These are phyloP conservation scores for Sebastes itinus DNA, from an alignment of 2,797 vertebrate genomes.

Conservation along the genomic window DNA sequence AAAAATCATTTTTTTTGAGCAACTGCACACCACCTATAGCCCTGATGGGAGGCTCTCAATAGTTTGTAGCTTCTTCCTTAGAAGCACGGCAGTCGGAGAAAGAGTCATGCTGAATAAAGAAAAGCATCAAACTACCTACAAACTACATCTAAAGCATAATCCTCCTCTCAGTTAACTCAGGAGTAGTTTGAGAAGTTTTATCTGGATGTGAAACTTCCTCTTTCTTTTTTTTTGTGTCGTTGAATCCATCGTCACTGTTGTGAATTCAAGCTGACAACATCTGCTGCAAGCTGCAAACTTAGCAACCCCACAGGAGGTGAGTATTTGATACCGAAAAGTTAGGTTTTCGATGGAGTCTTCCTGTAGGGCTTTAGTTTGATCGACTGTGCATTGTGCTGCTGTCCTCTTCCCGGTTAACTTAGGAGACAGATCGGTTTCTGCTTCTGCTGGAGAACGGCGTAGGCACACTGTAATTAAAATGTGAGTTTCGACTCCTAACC, in stretches of 20 bases:
- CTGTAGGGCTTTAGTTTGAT: neutral
- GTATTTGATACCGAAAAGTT: neutral
- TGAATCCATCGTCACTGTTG: neutral
- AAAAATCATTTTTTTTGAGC: too few species aligned
- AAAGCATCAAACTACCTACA: neutral
- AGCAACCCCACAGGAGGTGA: neutral
- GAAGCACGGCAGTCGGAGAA: neutral
- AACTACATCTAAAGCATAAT: too few species aligned
- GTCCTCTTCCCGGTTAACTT: constrained; percentile 1
- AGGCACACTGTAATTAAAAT: constrained; percentile 47
- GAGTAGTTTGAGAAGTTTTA: neutral
- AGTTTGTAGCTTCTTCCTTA: neutral
- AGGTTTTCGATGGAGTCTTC: neutral
- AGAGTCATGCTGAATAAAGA: neutral
- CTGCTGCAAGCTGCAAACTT: neutral
- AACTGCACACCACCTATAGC: too few species aligned
- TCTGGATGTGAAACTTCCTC: neutral
- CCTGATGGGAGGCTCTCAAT: neutral
- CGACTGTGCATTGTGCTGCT: neutral
- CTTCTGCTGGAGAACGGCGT: constrained; percentile 17
- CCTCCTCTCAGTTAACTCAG: too few species aligned
- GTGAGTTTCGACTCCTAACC: constrained; percentile 38
- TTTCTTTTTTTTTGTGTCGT: neutral
- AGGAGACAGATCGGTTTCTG: constrained; percentile 35
- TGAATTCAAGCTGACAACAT: neutral